These are phyloP conservation scores for Zoanthus sociatus DNA, from an alignment of 92 coral and sea anemone genomes.

Conservation along the genomic window DNA sequence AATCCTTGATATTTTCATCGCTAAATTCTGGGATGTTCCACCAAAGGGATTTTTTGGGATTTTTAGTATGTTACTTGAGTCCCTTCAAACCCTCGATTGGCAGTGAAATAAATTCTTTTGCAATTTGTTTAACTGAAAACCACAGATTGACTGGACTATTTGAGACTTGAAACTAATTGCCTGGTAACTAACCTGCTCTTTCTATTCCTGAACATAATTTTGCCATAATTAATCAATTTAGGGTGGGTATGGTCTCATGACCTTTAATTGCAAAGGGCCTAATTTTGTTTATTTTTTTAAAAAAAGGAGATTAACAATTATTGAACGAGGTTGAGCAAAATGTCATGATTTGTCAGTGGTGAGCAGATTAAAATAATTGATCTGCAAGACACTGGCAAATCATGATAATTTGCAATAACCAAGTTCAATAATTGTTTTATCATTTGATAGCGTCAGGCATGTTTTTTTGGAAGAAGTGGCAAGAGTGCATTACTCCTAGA, in stretches of 20 bases:
- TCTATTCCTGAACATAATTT: neutral
- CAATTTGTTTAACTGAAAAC: too few species aligned
- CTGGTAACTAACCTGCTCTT: neutral
- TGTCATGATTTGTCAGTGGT: neutral
- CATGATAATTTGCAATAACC: too few species aligned
- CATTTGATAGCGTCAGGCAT: neutral
- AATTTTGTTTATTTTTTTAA: neutral
- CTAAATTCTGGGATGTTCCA: too few species aligned
- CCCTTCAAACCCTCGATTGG: too few species aligned
- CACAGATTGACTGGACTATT: too few species aligned
- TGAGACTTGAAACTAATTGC: slow-evolving; percentile 4
- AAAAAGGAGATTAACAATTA: neutral
- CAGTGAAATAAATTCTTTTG: too few species aligned
- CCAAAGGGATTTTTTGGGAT: too few species aligned
- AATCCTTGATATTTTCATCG: too few species aligned
- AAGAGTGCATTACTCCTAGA: neutral
- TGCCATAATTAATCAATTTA: too few species aligned
- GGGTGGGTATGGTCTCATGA: neutral
- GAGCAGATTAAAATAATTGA: neutral
- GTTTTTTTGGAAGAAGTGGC: neutral
- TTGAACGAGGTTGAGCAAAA: too few species aligned
- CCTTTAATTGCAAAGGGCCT: slow-evolving; percentile 6
- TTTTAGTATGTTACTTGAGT: too few species aligned
- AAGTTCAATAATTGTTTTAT: neutral
- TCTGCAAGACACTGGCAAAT: neutral